phyloP scores from a whole-genome alignment of 1,140 invertebrate species.

The Bombus polaris region DNA sequence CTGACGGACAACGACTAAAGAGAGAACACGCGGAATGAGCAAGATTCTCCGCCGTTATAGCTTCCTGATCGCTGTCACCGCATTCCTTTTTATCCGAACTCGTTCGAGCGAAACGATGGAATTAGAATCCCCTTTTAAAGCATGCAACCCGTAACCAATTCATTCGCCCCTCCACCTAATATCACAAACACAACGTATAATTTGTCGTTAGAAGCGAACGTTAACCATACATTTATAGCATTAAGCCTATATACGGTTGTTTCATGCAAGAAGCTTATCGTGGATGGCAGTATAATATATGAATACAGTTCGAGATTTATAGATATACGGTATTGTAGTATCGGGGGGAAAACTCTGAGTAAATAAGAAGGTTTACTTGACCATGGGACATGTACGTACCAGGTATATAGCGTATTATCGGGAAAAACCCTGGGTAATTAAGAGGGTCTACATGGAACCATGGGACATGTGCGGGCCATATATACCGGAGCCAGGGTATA shows the following conservation, averaged over 20 bases:
- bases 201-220: background rate
- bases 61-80: conserved; percentile 80
- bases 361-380: too few species aligned
- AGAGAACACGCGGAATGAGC: background rate
- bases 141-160: background rate
- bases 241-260: too few species aligned
- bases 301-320: background rate
- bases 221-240: too few species aligned
- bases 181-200: background rate
- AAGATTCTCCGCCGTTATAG: conserved; percentile 71
- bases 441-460: fast-evolving
- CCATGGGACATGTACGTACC: too few species aligned
- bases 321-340: too few species aligned
- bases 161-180: background rate
- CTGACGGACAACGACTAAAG: conserved; percentile 1
- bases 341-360: background rate
- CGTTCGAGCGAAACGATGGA: conserved; percentile 72
- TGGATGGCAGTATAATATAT: too few species aligned
- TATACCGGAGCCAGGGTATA: too few species aligned
- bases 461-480: too few species aligned
- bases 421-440: too few species aligned
- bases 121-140: background rate
- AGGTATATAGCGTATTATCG: too few species aligned
- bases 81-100: conserved; percentile 79
- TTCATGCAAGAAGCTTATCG: too few species aligned